Percentiles rank a stretch among this genome's conserved stretches.
Conservation (phyloP, 2,888 invertebrate species). For the Malthinus flaveolus region DNA sequence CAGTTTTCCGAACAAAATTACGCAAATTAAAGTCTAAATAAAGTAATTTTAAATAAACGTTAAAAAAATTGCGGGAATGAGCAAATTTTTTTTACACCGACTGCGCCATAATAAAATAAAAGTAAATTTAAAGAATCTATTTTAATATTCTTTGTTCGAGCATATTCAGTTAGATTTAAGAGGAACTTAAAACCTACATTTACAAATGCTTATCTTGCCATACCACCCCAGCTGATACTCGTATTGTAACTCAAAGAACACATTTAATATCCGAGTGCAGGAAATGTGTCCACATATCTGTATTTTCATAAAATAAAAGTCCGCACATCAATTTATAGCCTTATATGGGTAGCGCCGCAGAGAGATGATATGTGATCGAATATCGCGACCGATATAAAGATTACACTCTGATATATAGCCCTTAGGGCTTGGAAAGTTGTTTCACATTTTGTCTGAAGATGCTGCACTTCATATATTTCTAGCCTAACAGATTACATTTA, state of each 20-base stretch:
- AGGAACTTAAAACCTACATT: slow-evolving; percentile 6
- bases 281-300: slow-evolving; percentile 46
- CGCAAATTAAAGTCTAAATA: no score
- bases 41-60: no score
- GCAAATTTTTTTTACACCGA: no score
- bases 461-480: slow-evolving; percentile 22
- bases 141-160: slow-evolving; percentile 1
- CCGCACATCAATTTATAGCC: slow-evolving; percentile 43
- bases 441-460: slow-evolving; percentile 22
- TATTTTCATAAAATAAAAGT: slow-evolving; percentile 48
- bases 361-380: slow-evolving; percentile 32
- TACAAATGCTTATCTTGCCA: slow-evolving; percentile 16
- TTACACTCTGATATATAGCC: slow-evolving; percentile 27
- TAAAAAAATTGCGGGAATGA: no score
- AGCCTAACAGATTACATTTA: slow-evolving; percentile 8
- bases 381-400: slow-evolving; percentile 30
- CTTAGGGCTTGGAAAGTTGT: slow-evolving; percentile 26
- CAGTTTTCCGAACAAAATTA: no score
- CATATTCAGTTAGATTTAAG: slow-evolving; percentile 7
- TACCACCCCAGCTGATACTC: slow-evolving; percentile 41
- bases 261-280: slow-evolving; percentile 43
- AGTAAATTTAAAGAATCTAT: not conserved
- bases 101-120: no score
- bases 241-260: slow-evolving; percentile 46
- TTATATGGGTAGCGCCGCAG: slow-evolving; percentile 29